phyloP scores from a whole-genome alignment of 2,888 invertebrate genomes.

The Phortica magna region DNA sequence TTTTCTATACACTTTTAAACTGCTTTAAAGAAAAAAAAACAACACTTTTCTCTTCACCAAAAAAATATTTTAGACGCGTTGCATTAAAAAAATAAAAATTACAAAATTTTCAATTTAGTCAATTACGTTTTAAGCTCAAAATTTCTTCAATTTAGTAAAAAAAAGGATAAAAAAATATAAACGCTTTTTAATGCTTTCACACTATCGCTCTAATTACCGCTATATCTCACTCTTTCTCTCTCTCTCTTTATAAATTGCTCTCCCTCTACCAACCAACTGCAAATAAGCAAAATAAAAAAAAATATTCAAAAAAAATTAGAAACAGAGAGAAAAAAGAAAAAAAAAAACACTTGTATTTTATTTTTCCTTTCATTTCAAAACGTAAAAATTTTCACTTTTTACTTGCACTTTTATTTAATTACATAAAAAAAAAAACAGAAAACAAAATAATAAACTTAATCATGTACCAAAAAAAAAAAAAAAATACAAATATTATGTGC shows the following conservation, averaged over 20 bases:
- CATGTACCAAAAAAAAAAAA: constrained; percentile 51
- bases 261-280: background rate
- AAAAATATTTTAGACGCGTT: constrained; percentile 40
- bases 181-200: no score
- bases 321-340: constrained; percentile 2
- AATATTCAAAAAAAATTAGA: constrained; percentile 17
- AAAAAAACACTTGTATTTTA: constrained; percentile 39
- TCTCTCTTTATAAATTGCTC: no score
- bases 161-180: no score
- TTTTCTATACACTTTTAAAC: background rate
- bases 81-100: constrained; percentile 8
- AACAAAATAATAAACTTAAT: constrained; percentile 45
- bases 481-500: constrained; percentile 18
- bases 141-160: no score
- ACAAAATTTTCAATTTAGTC: constrained; percentile 3
- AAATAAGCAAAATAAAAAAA: constrained; percentile 16
- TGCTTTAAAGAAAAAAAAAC: background rate
- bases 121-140: no score
- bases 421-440: constrained; percentile 47
- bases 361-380: constrained; percentile 51
- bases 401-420: constrained; percentile 72
- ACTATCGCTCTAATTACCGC: no score
- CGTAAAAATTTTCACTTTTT: constrained; percentile 52
- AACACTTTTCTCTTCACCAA: constrained; percentile 36
- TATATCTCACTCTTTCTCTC: no score